Base-by-base conservation (phyloP, 2,797 vertebrate species). In the Pelobates cultripes region DNA sequence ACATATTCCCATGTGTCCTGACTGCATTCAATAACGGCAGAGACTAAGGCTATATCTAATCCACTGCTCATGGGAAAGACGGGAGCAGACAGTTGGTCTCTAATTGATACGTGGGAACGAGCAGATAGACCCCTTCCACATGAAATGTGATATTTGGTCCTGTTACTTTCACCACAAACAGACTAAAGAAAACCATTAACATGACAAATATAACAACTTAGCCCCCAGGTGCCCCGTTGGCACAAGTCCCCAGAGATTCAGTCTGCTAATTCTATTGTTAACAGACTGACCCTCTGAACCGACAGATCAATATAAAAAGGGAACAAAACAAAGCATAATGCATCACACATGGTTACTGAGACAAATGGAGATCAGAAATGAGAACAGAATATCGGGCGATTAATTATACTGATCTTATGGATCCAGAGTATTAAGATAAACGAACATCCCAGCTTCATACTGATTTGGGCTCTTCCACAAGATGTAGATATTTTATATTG, bases 61-160 rank as follows among this genome's bases (percentile, higher is more conserved):
- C 77, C 55, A 63, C 72, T 28, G 57, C 66, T 71, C 14, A 28
- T 70, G 53, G 76, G 71, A 79, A 40, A 5, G 3, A 70, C 5
- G 5, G 70, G 63, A 82, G 43, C 75, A 82, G 81, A 82, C 66
- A 57, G 4, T 55, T 47, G 13, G 64, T 14, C 82, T 79, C 41
- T 75, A 75, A 80, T 75, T 75, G 60, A 68, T 55, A 79, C 67
- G 72, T 83, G 82, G 77, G 82, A 83, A 83, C 77, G 63, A 83
- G 45, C 72, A 70, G 71, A 70, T 83, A 73, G 81, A 75, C 70
- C 72, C 71, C 71, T 78, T 75, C 82, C 72, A 71, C 43, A 14
- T 10, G 72, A 79, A 83, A 83, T 71, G 41, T 83, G 77, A 83
- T 51, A 51, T 57, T 55, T 13, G 14, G 15, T 63, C 13, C 70